Conservation (phyloP, 2,113 vertebrate genomes). For the Crotalus helleri region DNA sequence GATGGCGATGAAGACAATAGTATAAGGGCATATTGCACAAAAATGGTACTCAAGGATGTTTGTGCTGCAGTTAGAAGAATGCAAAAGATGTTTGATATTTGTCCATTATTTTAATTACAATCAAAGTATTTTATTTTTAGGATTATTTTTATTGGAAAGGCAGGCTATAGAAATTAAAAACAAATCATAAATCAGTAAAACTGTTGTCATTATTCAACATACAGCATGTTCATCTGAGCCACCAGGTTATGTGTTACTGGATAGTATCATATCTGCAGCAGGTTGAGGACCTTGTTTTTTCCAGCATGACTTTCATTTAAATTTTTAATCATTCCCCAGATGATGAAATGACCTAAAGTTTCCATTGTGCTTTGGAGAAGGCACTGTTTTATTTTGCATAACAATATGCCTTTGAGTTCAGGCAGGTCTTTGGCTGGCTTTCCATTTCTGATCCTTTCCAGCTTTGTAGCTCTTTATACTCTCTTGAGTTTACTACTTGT, state of each 20-base stretch:
- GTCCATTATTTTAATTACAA: neutral
- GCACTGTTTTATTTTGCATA: neutral
- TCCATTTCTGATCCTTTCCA: neutral
- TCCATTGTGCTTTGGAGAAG: neutral
- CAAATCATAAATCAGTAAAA: neutral
- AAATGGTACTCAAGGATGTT: neutral
- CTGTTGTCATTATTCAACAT: neutral
- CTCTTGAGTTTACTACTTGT: slow-evolving; percentile 27
- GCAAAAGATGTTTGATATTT: neutral
- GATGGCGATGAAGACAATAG: neutral
- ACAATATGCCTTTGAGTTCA: neutral
- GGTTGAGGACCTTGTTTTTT: neutral
- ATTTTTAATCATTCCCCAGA: neutral
- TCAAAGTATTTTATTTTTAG: neutral
- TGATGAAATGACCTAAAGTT: neutral
- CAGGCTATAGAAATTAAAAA: neutral
- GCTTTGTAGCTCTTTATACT: neutral
- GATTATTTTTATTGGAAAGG: neutral
- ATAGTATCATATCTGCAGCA: neutral
- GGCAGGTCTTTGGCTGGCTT: neutral
- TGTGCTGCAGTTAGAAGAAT: neutral
- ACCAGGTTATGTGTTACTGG: neutral
- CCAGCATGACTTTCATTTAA: neutral
- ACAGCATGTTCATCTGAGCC: neutral
- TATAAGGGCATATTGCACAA: neutral